A percentile compares a stretch with the other conserved stretches of the same genome.
Conservation (phyloP, 2,113 vertebrate genomes). For the Thunnus thynnus region DNA sequence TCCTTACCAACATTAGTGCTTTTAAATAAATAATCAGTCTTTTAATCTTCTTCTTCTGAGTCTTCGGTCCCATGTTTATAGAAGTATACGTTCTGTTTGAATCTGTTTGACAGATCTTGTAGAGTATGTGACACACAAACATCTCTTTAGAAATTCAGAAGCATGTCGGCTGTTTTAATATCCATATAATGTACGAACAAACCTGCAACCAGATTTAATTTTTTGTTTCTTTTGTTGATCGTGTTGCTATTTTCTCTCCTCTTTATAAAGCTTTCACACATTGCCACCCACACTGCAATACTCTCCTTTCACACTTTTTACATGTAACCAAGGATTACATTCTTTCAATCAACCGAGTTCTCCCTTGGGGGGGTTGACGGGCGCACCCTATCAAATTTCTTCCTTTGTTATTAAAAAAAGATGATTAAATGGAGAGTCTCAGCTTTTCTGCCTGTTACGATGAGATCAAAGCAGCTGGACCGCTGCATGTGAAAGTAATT, state of each 20-base stretch:
- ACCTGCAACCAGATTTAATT: background rate
- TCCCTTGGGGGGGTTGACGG: conserved; percentile 14
- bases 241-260: background rate
- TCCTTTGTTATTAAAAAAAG: conserved; percentile 41
- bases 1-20: conserved; percentile 18
- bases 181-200: background rate
- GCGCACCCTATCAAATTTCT: conserved; percentile 41
- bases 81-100: conserved; percentile 9
- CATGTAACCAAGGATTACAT: conserved; percentile 51
- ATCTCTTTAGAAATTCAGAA: conserved; percentile 2
- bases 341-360: conserved; percentile 43
- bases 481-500: conserved; percentile 55
- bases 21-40: conserved; percentile 53
- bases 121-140: background rate
- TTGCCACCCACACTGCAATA: background rate
- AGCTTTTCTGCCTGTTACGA: conserved; percentile 51
- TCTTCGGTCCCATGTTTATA: conserved; percentile 8
- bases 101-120: conserved; percentile 3
- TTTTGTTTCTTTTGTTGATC: background rate
- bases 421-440: conserved; percentile 58
- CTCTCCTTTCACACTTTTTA: conserved; percentile 33
- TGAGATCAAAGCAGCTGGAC: conserved; percentile 71
- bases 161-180: background rate
- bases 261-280: background rate
- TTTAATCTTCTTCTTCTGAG: conserved; percentile 25